Conservation (phyloP, 2,888 invertebrate genomes). For the Athripsodes cinereus region DNA sequence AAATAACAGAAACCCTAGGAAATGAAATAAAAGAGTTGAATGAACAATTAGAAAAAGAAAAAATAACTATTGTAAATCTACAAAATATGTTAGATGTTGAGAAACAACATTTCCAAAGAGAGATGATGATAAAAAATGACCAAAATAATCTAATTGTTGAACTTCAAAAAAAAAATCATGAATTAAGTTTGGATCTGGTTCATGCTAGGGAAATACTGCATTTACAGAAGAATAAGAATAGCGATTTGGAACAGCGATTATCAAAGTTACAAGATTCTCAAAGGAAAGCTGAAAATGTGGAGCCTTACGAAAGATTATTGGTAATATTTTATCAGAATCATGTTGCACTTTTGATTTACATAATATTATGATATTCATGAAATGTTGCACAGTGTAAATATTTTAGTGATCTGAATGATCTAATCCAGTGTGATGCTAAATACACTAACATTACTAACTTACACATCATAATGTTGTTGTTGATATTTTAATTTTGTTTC, state of each 20-base stretch:
- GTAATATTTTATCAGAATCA: constrained; percentile 29
- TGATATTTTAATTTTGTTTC: no score
- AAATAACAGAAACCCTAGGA: constrained; percentile 42
- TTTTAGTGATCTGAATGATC: no score
- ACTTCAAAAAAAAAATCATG: constrained; percentile 39
- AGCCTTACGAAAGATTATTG: constrained; percentile 33
- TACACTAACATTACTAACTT: no score
- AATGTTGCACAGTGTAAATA: background rate
- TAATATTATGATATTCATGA: background rate
- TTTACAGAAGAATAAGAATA: constrained; percentile 41
- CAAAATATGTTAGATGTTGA: constrained; percentile 41
- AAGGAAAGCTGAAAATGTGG: constrained; percentile 16
- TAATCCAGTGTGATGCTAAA: no score
- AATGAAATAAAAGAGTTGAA: constrained; percentile 48
- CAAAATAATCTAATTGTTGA: constrained; percentile 33
- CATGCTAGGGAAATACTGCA: constrained; percentile 37
- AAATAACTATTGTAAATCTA: constrained; percentile 42
- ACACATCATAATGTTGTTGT: no score
- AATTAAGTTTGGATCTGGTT: constrained; percentile 38
- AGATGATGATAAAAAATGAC: constrained; percentile 37
- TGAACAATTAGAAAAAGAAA: constrained; percentile 49
- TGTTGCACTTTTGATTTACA: constrained; percentile 3
- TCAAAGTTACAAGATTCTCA: constrained; percentile 35
- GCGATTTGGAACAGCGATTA: constrained; percentile 44
- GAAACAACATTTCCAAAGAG: constrained; percentile 38